Conservation (phyloP, 1,140 invertebrate species). For the Aphis gossypii region DNA sequence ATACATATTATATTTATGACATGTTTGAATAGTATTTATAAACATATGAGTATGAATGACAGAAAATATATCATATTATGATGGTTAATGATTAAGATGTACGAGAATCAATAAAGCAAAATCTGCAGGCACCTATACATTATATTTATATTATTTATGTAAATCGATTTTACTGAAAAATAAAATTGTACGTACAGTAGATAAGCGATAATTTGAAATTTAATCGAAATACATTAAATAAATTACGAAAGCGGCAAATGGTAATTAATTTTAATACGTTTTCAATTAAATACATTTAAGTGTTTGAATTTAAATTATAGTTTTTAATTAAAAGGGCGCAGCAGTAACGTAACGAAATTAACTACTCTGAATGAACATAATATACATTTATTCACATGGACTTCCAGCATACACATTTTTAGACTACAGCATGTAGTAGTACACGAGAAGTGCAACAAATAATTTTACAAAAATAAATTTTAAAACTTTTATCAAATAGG, state of each 20-base stretch:
- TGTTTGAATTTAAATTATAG: slow-evolving; percentile 13
- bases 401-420: neutral
- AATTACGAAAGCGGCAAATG: neutral
- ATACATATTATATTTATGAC: neutral
- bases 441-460: neutral
- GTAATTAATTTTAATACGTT: neutral
- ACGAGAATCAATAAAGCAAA: neutral
- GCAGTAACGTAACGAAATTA: neutral
- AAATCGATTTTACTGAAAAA: neutral
- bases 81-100: neutral
- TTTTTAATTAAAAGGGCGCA: slow-evolving; percentile 7
- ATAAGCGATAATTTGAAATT: neutral
- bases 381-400: neutral
- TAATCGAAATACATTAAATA: neutral
- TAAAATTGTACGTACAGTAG: neutral
- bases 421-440: neutral
- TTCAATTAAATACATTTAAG: neutral
- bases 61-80: neutral
- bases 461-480: neutral
- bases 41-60: neutral
- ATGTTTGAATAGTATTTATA: neutral
- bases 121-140: neutral
- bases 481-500: neutral
- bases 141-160: neutral
- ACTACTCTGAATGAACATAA: neutral